Base-by-base conservation (phyloP, 2,113 vertebrate species). In the Ctenomys sociabilis region DNA sequence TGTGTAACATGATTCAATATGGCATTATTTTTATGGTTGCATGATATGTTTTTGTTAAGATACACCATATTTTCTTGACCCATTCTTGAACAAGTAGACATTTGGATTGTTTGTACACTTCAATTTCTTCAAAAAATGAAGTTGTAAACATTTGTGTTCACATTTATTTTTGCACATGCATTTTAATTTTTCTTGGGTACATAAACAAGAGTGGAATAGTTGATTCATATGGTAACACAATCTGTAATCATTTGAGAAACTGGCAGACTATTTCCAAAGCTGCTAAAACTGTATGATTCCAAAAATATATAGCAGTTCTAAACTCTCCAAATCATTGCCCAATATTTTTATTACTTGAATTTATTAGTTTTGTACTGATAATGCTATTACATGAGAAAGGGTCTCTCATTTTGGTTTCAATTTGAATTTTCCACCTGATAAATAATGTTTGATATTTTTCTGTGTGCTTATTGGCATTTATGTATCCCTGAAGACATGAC, bases 281-380 rank as follows among this genome's bases (percentile, higher is more conserved):
- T 13, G 16, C 11, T 86, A 3, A 12, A 66, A 12, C 19, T 28
- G 88, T 89, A 84, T 40, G 28, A 85, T 89, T 45, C 35, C 17
- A 66, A 24, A 8, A 93, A 2, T 81, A 30, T 61, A 83, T 43
- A n/a, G 77, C 35, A 87, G 35, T 70, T 83, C 28, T 43, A 78
- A 54, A 83, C 93, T 85, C 3, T 90, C 73, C 6, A 82, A 2
- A 61, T 63, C 3, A 14, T 95, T 93, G 57, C 3, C 12, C n/a
- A 49, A 63, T 3, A 68, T 82, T 16, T 80, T 64, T 93, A 61
- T 73, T 85, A 54, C 43, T 4, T 81, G 40, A 81, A 22, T 49
- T 87, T 88, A 68, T 87, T 88, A 68, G 37, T 94, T 78, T 87
- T 32, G 63, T 61, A 90, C 28, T 96, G n/a, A 75, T 30, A 35